Base-by-base conservation (phyloP, 2,888 invertebrate genomes). In the Eumerus sabulonum region DNA sequence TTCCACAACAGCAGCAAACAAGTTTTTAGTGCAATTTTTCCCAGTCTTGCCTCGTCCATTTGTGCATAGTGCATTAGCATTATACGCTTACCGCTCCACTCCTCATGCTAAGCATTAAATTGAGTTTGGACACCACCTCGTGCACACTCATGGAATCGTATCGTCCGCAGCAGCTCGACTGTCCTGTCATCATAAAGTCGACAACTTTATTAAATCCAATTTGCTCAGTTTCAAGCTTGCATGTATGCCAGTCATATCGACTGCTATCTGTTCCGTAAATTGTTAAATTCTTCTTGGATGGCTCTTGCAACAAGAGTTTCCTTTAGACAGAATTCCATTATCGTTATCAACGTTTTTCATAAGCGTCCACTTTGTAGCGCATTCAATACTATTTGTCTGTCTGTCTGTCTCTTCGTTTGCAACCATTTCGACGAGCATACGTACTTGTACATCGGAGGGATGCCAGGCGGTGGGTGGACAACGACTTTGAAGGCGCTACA, bases 201-300 rank as follows among this genome's bases (percentile, higher is more conserved):
- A 77, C 62, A 72, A 72, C 67, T 72, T 77, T 77, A 77, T 77
- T 77, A 67, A 72, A 77, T 72, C 72, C 72, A 77, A 72, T 77
- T 77, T 77, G 67, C 45, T 50, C 48, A 48, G 38, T 47, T 63
- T 63, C 63, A 63, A 67, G 57, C 40, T 54, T 48, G 17, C 27
- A 42, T 27, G 27, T 7, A 27, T 7, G 27, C 27, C 27, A 4
- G 2, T 27, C 27, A 27, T 27, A 27, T 7, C n/a, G n/a, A n/a
- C n/a, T n/a, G n/a, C n/a, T n/a, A n/a, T 27, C 7, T 2, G 27
- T 27, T 7, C 27, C 36, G 35, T 63, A 59, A 53, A 64, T 76
- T 45, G 62, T 74, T 62, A 27, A 18, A 35, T 66, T 44, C 51
- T 59, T 38, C 13, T 36, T 13, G 44, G 35, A 18, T 14, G 27